A percentile compares a stretch with the other conserved stretches of the same genome.
Conservation (phyloP, 2,797 vertebrate genomes). For the Xiphophorus birchmanni region DNA sequence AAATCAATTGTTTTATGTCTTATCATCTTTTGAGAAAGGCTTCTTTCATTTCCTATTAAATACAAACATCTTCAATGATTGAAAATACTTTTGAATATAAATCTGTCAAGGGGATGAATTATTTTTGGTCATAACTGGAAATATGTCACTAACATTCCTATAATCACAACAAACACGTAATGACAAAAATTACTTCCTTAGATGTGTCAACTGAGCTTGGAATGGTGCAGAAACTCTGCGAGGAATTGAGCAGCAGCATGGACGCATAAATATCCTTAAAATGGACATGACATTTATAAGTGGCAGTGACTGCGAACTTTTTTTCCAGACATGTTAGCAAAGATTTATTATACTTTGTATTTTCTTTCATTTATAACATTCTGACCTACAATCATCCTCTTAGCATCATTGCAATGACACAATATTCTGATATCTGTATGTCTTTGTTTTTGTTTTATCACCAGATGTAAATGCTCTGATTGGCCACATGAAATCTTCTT, state of each 20-base stretch:
- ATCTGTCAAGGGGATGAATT: background rate
- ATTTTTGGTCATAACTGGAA: background rate
- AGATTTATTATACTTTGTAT: background rate
- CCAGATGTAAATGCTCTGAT: background rate
- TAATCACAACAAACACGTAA: background rate
- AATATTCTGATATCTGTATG: background rate
- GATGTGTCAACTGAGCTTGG: background rate
- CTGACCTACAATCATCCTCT: background rate
- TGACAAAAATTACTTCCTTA: background rate
- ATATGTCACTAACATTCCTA: background rate
- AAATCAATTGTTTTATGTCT: background rate
- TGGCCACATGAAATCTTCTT: background rate
- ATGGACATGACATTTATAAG: background rate
- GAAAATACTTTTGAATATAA: background rate
- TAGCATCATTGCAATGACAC: background rate
- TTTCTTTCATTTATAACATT: background rate
- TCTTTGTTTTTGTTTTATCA: background rate
- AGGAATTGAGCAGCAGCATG: fast-evolving
- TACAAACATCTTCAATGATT: background rate
- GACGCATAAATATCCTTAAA: background rate
- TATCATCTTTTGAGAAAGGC: background rate
- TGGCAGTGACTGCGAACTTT: background rate
- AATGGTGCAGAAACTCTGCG: background rate
- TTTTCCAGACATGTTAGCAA: background rate
- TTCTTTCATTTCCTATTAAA: background rate